Base-by-base conservation (phyloP, 2,113 vertebrate species). In the Myotis lucifugus region DNA sequence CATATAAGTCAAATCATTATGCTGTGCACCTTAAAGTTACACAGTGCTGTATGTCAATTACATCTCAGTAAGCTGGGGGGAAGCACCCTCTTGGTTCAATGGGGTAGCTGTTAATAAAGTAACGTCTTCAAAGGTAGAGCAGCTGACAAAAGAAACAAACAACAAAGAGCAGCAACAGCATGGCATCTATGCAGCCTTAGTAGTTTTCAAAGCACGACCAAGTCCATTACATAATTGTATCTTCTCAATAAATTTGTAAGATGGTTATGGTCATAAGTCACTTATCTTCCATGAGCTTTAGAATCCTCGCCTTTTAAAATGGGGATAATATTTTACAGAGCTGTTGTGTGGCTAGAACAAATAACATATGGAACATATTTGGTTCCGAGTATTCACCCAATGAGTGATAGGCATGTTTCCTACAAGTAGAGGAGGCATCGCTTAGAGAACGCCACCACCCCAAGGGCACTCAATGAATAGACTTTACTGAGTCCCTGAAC, bases 231-330 rank as follows among this genome's bases (percentile, higher is more conserved):
- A 56, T 79, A 34, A 88, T 66, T 76, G 42, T 79, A 85, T 87
- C 76, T 79, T 93, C 89, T 23, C 61, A 77, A 52, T 81, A 67
- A 94, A 85, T 34, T 32, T 73, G 66, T 81, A 84, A 79, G 32
- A 15, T 74, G 17, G 11, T 27, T 34, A 76, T 88, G 23, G 11
- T 54, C 40, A 40, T 85, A 54, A 76, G 67, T 77, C 52, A 61
- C 11, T 86, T 52, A 56, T 32, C 37, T 76, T 85, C 27, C 50
- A 27, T 89, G n/a, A 70, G 87, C 64, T 92, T 92, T 76, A 93
- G 79, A 91, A 81, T 79, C 19, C 56, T 92, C 91, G 83, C 42
- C 50, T 95, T 74, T 86, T 66, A 91, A 92, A 89, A 81, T 29
- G 4, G 32, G 32, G 40, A 66, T 84, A 34, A 40, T 87, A 81